Percentiles rank a stretch among this genome's conserved stretches.
These are phyloP conservation scores for Lingula anatina DNA, from an alignment of 2,888 invertebrate genomes.

Conservation along the genomic window DNA sequence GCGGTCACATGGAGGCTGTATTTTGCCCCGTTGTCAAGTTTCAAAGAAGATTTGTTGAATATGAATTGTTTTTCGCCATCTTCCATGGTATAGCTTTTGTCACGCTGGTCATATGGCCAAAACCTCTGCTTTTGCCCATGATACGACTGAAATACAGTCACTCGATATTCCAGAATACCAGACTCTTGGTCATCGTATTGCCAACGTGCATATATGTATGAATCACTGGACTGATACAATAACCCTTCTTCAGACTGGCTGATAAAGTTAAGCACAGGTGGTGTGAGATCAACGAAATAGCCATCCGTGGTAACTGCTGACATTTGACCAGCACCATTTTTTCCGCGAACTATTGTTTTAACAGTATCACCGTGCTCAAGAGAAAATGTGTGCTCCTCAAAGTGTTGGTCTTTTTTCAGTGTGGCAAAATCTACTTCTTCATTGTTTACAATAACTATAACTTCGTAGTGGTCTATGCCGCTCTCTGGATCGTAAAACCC, in stretches of 20 bases:
- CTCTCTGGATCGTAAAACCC: constrained; percentile 9
- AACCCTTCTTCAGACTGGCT: constrained; percentile 12
- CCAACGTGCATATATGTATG: constrained; percentile 15
- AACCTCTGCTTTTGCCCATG: constrained; percentile 16
- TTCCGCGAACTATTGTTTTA: constrained; percentile 15
- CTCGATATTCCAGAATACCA: constrained; percentile 19
- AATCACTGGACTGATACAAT: constrained; percentile 13
- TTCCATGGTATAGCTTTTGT: constrained; percentile 9
- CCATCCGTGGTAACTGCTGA: constrained; percentile 16
- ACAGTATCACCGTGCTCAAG: constrained; percentile 14
- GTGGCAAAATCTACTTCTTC: constrained; percentile 14
- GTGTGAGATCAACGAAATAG: constrained; percentile 24
- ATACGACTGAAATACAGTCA: constrained; percentile 13
- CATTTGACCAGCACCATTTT: constrained; percentile 21
- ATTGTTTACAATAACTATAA: constrained; percentile 18
- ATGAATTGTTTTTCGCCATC: too few relatives aligned
- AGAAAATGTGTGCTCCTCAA: constrained; percentile 15
- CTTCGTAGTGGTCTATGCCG: constrained; percentile 2
- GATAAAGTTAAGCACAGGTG: constrained; percentile 20
- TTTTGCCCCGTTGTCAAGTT: constrained; percentile 16
- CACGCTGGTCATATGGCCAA: constrained; percentile 14
- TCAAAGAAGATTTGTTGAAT: constrained; percentile 2
- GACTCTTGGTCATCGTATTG: constrained; percentile 22
- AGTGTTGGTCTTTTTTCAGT: constrained; percentile 7
- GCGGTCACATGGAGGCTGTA: constrained; percentile 24